Evolutionary conservation across 1,140 invertebrate species (phyloP), one percentile per base, ranked within the genome.

Genomic region (Ganaspis sp.): DNA sequence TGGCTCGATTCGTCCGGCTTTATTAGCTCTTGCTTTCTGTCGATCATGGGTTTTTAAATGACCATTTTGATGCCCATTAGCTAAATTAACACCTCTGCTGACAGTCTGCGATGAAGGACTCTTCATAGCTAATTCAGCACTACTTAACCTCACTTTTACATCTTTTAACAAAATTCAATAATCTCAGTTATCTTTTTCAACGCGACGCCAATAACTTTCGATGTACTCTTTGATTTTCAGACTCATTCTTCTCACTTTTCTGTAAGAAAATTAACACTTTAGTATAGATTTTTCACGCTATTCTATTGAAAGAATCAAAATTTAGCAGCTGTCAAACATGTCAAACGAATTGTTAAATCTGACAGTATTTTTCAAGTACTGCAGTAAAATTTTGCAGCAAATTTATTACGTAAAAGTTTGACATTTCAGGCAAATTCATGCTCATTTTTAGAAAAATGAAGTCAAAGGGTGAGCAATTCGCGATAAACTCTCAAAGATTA

Each of bases 141-240:
- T 29, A 64, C 58, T n/a, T 64, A 64, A 64, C 58, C 58, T 64
- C 58, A 64, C 58, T 64, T 64, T 64, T 26, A 64, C 58, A 64
- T 64, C 23, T 64, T 64, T n/a, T 26, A 29, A 64, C 11, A 0
- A 8, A 17, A 15, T 49, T 49, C 45, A n/a, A 6, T 6, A 15
- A 26, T 4, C 2, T 4, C 11, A 64, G 11, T 64, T n/a, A 64
- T 64, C 58, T 26, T 29, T 64, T 4, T 4, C 26, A n/a, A 29
- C 3, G 23, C 11, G 4, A n/a, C n/a, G 4, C 12, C 12, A n/a
- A 64, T n/a, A 64, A 34, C 5, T 29, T 11, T 29, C 26, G 0
- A 64, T 8, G 11, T 1, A 64, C 29, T 64, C 23, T 26, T 29
- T 29, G n/a, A 29, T 29, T 8, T 29, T 15, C 0, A n/a, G 1